phyloP scores from a whole-genome alignment of 2,888 invertebrate genomes.

The Thelaira solivaga region DNA sequence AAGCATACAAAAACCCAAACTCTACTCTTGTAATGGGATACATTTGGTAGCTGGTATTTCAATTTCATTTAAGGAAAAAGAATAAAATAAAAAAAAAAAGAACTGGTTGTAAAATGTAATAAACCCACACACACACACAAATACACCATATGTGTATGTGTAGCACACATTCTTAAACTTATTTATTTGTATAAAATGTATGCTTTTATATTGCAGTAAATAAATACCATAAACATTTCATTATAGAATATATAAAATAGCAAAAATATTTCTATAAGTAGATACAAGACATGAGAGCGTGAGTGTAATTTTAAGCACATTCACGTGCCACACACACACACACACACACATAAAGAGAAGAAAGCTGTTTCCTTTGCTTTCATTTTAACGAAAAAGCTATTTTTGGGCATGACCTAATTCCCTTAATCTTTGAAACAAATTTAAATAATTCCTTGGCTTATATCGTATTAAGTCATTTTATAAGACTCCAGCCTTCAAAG shows the following conservation, averaged over 20 bases:
- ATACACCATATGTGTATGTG: background rate
- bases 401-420: too few relatives aligned
- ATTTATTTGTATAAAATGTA: background rate
- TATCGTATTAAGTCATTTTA: too few relatives aligned
- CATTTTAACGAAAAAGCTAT: too few relatives aligned
- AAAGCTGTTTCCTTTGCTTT: too few relatives aligned
- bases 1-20: background rate
- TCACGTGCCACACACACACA: too few relatives aligned
- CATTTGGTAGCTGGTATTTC: constrained; percentile 30
- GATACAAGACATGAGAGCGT: too few relatives aligned
- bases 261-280: background rate
- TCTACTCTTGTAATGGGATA: constrained; percentile 1
- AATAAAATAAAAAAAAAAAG: background rate
- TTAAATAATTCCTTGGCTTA: too few relatives aligned
- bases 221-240: constrained; percentile 50
- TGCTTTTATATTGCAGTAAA: constrained; percentile 47
- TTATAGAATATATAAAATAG: constrained; percentile 32
- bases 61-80: constrained; percentile 9
- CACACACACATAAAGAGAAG: too few relatives aligned
- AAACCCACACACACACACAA: background rate
- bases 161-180: background rate
- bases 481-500: too few relatives aligned
- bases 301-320: too few relatives aligned
- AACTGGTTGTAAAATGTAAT: constrained; percentile 39
- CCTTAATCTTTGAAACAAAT: too few relatives aligned